Evolutionary conservation across 2,888 invertebrate genomes (phyloP).

Genomic region (Dolichopus griseipennis): DNA sequence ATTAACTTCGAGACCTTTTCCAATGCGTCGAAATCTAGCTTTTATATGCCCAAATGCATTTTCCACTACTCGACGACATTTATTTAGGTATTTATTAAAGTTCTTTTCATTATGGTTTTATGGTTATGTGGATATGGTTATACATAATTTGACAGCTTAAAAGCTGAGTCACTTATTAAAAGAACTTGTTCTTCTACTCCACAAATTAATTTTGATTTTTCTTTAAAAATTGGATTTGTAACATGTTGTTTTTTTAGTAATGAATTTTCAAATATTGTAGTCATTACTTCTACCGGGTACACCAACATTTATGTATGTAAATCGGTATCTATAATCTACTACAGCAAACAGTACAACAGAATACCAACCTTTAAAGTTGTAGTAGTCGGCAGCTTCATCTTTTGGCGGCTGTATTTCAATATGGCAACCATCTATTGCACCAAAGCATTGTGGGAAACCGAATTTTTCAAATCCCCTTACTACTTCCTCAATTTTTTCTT

Average conservation of each 20-base stretch:
- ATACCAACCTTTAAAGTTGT: no score
- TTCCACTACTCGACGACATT: slow-evolving; percentile 2
- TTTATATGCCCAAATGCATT: slow-evolving; percentile 10
- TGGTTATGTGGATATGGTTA: no score
- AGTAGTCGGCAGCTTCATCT: slow-evolving; percentile 4
- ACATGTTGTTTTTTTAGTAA: background rate
- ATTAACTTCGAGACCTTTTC: background rate
- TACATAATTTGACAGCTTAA: background rate
- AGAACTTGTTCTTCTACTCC: slow-evolving; percentile 2
- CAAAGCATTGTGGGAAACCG: background rate
- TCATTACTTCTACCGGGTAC: background rate
- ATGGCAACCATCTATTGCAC: slow-evolving; percentile 8
- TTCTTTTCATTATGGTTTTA: no score
- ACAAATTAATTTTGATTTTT: no score
- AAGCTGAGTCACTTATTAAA: slow-evolving; percentile 9
- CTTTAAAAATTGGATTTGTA: background rate
- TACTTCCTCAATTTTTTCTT: no score
- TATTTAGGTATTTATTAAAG: background rate
- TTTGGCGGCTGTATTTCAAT: slow-evolving; percentile 4
- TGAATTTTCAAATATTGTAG: background rate
- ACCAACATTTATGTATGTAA: no score
- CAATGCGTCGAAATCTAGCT: slow-evolving; percentile 5
- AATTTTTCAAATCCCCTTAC: no score
- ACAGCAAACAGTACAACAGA: background rate
- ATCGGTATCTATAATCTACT: background rate